A percentile compares a stretch with the other conserved stretches of the same genome.
Evolutionary conservation across 2,797 vertebrate genomes (phyloP).

Genomic region (Alcedo quadribrachys): DNA sequence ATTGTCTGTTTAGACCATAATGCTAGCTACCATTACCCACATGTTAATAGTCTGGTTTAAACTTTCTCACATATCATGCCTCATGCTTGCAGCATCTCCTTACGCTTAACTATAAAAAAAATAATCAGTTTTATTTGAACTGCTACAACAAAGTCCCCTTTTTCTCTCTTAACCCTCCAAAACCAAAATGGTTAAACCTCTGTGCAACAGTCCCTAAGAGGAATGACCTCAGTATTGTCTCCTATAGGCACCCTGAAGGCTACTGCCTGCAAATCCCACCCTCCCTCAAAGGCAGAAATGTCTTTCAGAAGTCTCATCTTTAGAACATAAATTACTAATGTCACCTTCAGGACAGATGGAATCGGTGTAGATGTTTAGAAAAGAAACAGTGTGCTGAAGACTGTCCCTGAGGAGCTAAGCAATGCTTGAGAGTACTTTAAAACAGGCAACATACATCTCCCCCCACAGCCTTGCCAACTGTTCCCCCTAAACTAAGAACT

Average conservation of each 20-base stretch:
- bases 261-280: neutral
- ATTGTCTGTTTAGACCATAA: neutral
- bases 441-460: neutral
- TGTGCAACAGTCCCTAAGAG: neutral
- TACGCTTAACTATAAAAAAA: neutral
- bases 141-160: neutral
- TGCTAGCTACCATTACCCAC: neutral
- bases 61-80: neutral
- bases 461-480: neutral
- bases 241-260: neutral
- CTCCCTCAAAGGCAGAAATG: neutral
- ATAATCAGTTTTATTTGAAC: neutral
- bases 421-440: neutral
- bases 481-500: neutral
- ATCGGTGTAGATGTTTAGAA: neutral
- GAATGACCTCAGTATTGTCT: neutral
- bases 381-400: neutral
- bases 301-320: neutral
- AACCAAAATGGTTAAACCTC: neutral
- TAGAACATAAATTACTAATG: neutral
- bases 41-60: neutral
- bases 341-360: slow-evolving; percentile 9
- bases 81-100: neutral
- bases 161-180: neutral
- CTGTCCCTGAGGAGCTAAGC: neutral